phyloP scores from a whole-genome alignment of 2,888 invertebrate genomes.

The Caenorhabditis sulstoni region DNA sequence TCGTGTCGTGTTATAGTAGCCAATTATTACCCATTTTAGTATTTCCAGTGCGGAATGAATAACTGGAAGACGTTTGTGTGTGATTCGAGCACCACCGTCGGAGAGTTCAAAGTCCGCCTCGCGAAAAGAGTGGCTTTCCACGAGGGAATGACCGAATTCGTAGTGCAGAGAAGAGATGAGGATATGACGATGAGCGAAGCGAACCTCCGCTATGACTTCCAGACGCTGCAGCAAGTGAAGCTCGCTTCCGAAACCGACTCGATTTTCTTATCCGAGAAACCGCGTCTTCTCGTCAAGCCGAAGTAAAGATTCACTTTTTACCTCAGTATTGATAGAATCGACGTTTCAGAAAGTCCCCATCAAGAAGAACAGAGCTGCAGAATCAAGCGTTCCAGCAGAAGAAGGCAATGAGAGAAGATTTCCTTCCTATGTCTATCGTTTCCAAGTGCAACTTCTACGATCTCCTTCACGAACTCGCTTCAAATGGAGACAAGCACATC shows the following conservation, averaged over 20 bases:
- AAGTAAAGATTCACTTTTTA: slow-evolving; percentile 13
- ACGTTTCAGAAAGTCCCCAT: slow-evolving; percentile 24
- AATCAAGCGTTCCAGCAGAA: slow-evolving; percentile 18
- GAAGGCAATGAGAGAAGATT: slow-evolving; percentile 46
- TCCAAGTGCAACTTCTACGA: slow-evolving; percentile 57
- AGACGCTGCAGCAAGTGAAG: slow-evolving; percentile 42
- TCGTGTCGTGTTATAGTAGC: neutral
- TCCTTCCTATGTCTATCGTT: slow-evolving; percentile 42
- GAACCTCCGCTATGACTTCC: slow-evolving; percentile 45
- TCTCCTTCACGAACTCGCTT: slow-evolving; percentile 45
- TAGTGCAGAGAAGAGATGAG: slow-evolving; percentile 53
- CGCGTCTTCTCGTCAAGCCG: slow-evolving; percentile 40
- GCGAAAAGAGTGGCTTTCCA: slow-evolving; percentile 45
- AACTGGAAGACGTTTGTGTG: slow-evolving; percentile 45
- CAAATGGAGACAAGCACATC: slow-evolving; percentile 42
- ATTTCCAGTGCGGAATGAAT: slow-evolving; percentile 32
- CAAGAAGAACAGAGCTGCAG: slow-evolving; percentile 10
- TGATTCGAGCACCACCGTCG: slow-evolving; percentile 56
- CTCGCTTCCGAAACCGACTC: slow-evolving; percentile 49
- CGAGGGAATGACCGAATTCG: slow-evolving; percentile 36
- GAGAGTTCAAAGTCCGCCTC: slow-evolving; percentile 56
- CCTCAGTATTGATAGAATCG: neutral
- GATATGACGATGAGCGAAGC: slow-evolving; percentile 49
- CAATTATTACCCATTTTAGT: slow-evolving; percentile 1
- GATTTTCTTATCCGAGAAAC: slow-evolving; percentile 47